Conservation (phyloP, 2,888 invertebrate species). For the Nematopogon swammerdamellus region DNA sequence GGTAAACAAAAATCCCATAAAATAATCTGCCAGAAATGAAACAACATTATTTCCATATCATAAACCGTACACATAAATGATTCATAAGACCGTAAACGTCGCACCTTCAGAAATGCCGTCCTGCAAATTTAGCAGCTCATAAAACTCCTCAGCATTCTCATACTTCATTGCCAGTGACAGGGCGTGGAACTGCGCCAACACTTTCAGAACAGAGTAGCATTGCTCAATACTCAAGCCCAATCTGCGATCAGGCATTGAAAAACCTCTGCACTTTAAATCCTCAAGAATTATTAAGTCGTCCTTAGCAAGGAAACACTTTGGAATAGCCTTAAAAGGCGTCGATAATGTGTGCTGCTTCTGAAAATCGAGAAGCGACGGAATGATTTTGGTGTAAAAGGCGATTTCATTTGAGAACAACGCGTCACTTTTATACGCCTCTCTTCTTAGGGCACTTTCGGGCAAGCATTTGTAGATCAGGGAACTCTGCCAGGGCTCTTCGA, state of each 20-base stretch:
- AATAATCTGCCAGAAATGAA: no score
- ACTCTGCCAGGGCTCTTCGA: conserved; percentile 56
- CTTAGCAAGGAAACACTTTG: conserved; percentile 58
- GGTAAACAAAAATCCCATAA: no score
- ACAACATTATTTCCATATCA: no score
- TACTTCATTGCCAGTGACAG: conserved; percentile 62
- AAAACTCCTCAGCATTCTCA: conserved; percentile 53
- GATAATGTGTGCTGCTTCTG: conserved; percentile 41
- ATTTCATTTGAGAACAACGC: conserved; percentile 69
- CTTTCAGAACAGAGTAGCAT: conserved; percentile 55
- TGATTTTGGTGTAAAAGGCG: conserved; percentile 67
- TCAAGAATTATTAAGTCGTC: conserved; percentile 57
- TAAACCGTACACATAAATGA: no score
- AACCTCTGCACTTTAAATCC: conserved; percentile 59
- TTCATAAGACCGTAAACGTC: conserved; percentile 51
- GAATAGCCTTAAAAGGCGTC: conserved; percentile 52
- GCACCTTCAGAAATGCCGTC: conserved; percentile 48
- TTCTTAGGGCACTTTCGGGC: conserved; percentile 59
- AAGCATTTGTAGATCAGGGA: conserved; percentile 69
- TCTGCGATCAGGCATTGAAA: conserved; percentile 62
- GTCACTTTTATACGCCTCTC: conserved; percentile 71
- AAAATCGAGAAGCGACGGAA: conserved; percentile 62
- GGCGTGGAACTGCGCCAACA: conserved; percentile 63
- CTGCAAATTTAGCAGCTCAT: conserved; percentile 41
- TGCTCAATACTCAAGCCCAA: conserved; percentile 60